Evolutionary conservation across 2,113 vertebrate species (phyloP).

Genomic region (Sinosuthora webbiana): DNA sequence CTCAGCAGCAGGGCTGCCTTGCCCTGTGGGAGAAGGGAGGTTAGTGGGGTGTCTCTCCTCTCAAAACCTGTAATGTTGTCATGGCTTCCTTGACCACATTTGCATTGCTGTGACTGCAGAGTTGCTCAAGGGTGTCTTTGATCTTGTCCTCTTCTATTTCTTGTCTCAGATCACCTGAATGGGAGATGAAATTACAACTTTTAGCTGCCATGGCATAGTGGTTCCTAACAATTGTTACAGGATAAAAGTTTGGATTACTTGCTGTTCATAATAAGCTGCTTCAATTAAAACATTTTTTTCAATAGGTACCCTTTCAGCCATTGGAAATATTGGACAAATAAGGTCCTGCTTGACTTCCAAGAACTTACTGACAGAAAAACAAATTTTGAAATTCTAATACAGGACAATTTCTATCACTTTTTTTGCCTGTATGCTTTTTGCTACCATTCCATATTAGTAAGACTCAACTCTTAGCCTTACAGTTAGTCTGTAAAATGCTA

Average conservation of each 20-base stretch:
- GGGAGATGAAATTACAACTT: background rate
- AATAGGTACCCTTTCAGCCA: background rate
- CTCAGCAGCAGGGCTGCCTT: background rate
- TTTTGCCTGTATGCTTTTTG: background rate
- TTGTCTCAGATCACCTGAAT: constrained; percentile 74
- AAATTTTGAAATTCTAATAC: background rate
- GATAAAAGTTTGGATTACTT: background rate
- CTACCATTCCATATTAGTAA: background rate
- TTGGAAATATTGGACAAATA: background rate
- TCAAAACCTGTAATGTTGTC: constrained; percentile 71
- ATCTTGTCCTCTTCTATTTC: constrained; percentile 80
- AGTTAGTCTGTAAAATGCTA: background rate
- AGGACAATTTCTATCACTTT: background rate
- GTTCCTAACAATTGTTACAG: background rate
- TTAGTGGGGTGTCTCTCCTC: constrained; percentile 16
- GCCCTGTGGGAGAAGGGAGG: background rate
- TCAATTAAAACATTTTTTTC: background rate
- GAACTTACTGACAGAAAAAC: background rate
- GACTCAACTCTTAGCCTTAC: background rate
- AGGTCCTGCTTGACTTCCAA: background rate
- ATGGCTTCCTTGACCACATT: constrained; percentile 78
- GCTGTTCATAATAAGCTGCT: background rate
- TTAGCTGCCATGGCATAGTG: background rate
- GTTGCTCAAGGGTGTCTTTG: constrained; percentile 76
- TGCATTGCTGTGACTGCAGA: constrained; percentile 74